Conservation (phyloP, 2,797 vertebrate genomes). For the Hydrophis major region DNA sequence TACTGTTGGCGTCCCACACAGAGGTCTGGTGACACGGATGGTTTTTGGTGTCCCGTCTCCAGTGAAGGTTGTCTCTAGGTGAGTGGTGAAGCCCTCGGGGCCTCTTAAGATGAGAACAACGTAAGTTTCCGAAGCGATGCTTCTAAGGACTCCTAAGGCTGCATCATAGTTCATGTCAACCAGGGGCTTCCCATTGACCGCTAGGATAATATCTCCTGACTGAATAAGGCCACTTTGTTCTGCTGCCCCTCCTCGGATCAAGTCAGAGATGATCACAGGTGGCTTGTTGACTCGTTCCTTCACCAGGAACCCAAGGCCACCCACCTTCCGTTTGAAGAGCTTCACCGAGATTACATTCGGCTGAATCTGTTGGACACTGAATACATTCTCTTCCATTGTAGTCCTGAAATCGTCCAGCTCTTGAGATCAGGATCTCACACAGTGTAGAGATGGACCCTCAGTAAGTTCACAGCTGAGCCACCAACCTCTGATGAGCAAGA, state of each 20-base stretch:
- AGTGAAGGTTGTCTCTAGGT: conserved; percentile 91
- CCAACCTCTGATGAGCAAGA: neutral
- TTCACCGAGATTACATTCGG: conserved; percentile 97
- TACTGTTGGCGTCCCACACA: conserved; percentile 70
- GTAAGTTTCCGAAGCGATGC: conserved; percentile 87
- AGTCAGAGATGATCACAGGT: conserved; percentile 91
- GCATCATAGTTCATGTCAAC: conserved; percentile 91
- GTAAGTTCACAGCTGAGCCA: neutral
- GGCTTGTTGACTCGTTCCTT: conserved; percentile 94
- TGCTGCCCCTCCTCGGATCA: conserved; percentile 91
- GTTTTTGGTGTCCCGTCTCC: conserved; percentile 92
- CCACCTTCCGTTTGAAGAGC: conserved; percentile 92
- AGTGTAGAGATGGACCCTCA: neutral
- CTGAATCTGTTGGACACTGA: conserved; percentile 93
- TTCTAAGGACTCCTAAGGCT: conserved; percentile 89
- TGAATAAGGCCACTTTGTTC: conserved; percentile 97
- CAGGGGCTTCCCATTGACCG: conserved; percentile 91
- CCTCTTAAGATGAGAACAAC: conserved; percentile 93
- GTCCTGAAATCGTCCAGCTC: conserved; percentile 23
- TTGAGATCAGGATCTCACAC: accelerated
- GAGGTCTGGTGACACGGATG: conserved; percentile 86
- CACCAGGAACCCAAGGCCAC: conserved; percentile 93
- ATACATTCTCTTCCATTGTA: conserved; percentile 89
- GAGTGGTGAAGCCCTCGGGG: conserved; percentile 94
- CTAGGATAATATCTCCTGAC: conserved; percentile 94